A percentile compares a stretch with the other conserved stretches of the same genome.
Evolutionary conservation across 2,888 invertebrate species (phyloP).

Genomic region (Melolontha melolontha): DNA sequence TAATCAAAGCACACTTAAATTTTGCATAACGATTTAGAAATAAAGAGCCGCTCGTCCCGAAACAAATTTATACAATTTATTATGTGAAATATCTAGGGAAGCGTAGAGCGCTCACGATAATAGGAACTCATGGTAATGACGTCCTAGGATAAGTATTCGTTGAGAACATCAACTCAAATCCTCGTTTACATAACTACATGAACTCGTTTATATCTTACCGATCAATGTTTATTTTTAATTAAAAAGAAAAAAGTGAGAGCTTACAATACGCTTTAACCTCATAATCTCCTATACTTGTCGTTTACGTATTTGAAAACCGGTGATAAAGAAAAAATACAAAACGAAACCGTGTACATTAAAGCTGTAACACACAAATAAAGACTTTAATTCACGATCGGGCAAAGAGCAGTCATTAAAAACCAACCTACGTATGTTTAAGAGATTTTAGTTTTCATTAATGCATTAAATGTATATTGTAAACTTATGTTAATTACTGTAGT

Average conservation of each 20-base stretch:
- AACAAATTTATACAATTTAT: slow-evolving; percentile 30
- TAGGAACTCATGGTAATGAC: slow-evolving; percentile 13
- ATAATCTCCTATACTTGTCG: not conserved
- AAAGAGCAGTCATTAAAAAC: slow-evolving; percentile 30
- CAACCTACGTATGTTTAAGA: slow-evolving; percentile 31
- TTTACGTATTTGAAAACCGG: slow-evolving; percentile 2
- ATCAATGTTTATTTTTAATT: slow-evolving; percentile 19
- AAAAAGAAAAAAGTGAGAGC: slow-evolving; percentile 10
- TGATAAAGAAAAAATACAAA: slow-evolving; percentile 19
- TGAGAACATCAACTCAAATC: slow-evolving; percentile 27
- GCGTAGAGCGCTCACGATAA: slow-evolving; percentile 8
- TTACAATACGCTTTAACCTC: slow-evolving; percentile 12
- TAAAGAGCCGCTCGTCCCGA: not conserved
- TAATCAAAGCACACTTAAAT: not conserved
- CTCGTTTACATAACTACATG: slow-evolving; percentile 39
- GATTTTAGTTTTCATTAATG: slow-evolving; percentile 22
- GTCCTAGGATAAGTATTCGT: slow-evolving; percentile 22
- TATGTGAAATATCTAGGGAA: not conserved
- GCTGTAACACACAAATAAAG: slow-evolving; percentile 33
- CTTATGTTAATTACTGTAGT: slow-evolving; percentile 37
- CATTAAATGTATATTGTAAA: slow-evolving; percentile 28
- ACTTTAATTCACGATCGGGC: slow-evolving; percentile 40
- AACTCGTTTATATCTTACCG: slow-evolving; percentile 18
- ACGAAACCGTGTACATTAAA: slow-evolving; percentile 12
- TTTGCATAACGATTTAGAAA: slow-evolving; percentile 8